Evolutionary conservation across 2,797 vertebrate species (phyloP).

Genomic region (Propithecus deckenii): DNA sequence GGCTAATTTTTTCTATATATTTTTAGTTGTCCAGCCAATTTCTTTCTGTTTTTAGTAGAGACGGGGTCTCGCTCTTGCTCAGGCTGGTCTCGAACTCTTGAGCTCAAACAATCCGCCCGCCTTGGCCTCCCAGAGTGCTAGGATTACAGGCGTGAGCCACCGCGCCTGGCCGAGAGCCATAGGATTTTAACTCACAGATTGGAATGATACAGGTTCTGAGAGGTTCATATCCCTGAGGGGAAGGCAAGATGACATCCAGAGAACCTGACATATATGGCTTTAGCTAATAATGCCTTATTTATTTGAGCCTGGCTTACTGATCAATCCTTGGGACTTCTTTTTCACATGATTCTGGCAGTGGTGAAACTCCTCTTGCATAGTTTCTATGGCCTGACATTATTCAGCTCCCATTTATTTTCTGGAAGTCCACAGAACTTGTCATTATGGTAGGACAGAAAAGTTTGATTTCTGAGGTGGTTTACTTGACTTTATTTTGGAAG

Average conservation of each 20-base stretch:
- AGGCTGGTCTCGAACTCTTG: no score
- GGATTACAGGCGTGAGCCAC: no score
- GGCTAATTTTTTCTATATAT: no score
- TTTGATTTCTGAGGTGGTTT: background rate
- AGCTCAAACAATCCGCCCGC: no score
- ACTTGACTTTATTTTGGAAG: background rate
- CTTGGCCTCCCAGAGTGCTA: no score
- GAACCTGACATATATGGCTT: background rate
- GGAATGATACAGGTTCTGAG: background rate
- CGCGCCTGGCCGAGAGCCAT: background rate
- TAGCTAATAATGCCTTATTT: background rate
- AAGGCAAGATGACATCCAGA: background rate
- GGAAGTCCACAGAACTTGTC: background rate
- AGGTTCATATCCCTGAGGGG: background rate
- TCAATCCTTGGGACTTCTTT: background rate
- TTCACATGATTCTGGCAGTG: background rate
- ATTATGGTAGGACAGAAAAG: background rate
- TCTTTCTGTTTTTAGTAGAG: no score
- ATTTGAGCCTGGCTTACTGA: background rate
- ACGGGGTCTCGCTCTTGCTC: no score
- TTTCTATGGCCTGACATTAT: background rate
- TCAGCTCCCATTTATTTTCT: background rate
- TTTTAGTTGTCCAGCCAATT: no score
- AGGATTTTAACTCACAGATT: background rate
- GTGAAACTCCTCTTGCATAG: background rate